Evolutionary conservation across 2,888 invertebrate species (phyloP), one percentile per base, ranked within the genome.

Genomic region (Dasysyrphus tricinctus): DNA sequence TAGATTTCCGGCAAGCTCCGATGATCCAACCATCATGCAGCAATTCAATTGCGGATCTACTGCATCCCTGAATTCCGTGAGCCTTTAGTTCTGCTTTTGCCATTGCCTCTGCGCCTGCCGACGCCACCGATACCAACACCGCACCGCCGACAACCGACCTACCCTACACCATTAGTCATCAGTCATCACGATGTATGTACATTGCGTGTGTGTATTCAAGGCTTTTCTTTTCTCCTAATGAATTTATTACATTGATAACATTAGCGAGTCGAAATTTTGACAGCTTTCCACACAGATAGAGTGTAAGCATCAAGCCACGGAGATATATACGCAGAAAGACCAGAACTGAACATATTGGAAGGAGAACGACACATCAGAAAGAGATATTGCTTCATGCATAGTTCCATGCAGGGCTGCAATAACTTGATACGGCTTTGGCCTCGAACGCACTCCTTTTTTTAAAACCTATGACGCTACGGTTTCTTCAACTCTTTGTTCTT

Each of bases 241-340:
- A 86, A 86, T 86, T 86, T 86, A 86, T 86, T 86, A 86, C 86
- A 82, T 75, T 86, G 78, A 86, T 86, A 85, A 81, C 85, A 85
- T 85, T 86, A 86, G 65, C 82, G 78, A 82, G 82, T 79, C 82
- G 86, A 78, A 82, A 75, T 86, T 85, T 82, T 82, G 86, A 86
- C 86, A 82, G 75, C 80, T 72, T 72, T 72, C 44, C 59, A 44
- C 76, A 59, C 57, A 54, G 56, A 74, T 63, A 42, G 47, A 63
- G n/a, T 39, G 16, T 24, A 44, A 63, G 34, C 47, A 37, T 37
- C 65, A 72, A 16, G 51, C 70, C 49, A 14, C 39, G 24, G 54
- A 47, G 32, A 37, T 32, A 19, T 32, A 19, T 24, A 24, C 24
- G 24, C 39, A 39, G 39, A n/a, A 11, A 39, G 54, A 19, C 5